A percentile compares a stretch with the other conserved stretches of the same genome.
These are phyloP conservation scores for Drosophila diplacantha DNA, from an alignment of 2,888 invertebrate species.

Conservation along the genomic window DNA sequence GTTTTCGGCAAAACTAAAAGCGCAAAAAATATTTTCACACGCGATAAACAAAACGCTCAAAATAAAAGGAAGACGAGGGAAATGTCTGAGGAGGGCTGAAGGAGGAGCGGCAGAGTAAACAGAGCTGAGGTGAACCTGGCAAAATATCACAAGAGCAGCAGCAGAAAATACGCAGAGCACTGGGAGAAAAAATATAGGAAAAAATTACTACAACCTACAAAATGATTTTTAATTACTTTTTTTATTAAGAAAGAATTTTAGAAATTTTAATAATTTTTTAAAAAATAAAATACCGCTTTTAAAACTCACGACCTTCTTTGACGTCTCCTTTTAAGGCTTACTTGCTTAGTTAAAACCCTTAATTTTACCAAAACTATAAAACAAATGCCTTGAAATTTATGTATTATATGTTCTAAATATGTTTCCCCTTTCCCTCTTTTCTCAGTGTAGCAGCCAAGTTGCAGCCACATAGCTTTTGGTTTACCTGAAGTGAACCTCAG, in stretches of 20 bases:
- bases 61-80: conserved; percentile 6
- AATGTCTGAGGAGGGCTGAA: conserved; percentile 1
- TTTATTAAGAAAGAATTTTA: neutral
- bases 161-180: conserved; percentile 15
- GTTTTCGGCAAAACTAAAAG: conserved; percentile 49
- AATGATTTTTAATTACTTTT: too few species aligned
- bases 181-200: neutral
- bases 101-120: conserved; percentile 15
- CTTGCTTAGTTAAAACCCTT: too few species aligned
- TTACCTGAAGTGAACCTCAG: conserved; percentile 50
- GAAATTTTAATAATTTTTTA: too few species aligned
- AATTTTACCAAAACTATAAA: neutral
- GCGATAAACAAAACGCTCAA: conserved; percentile 61
- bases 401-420: neutral
- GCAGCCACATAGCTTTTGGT: conserved; percentile 20
- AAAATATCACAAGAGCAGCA: conserved; percentile 27
- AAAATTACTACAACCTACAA: too few species aligned
- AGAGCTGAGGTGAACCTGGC: conserved; percentile 30
- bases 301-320: too few species aligned
- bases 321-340: neutral
- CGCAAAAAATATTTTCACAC: conserved; percentile 59
- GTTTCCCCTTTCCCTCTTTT: neutral
- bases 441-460: conserved; percentile 13
- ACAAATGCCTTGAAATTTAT: neutral
- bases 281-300: too few species aligned